Base-by-base conservation (phyloP, 2,888 invertebrate genomes). In the Spisula subtruncata region DNA sequence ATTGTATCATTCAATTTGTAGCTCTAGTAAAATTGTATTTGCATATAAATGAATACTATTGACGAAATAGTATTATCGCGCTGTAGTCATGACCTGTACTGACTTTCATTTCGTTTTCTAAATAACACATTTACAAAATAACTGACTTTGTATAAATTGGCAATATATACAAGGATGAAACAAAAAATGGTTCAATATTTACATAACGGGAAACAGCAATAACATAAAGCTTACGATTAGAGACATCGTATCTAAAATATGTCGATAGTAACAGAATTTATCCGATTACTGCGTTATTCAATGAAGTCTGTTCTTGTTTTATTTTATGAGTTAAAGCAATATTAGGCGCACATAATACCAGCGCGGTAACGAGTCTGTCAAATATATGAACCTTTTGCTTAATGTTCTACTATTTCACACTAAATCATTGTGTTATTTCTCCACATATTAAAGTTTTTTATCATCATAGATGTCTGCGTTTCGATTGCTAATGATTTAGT, bases 391-490 rank as follows among this genome's bases (percentile, higher is more conserved):
- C 32, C 29, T 75, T 75, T 75, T 75, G 75, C 75, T 35, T 75
- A 75, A 75, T 75, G 32, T 75, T 75, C 75, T 75, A 75, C 32
- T 75, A 75, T 35, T 75, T 75, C 35, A 35, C 75, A 18, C 32
- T 75, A 18, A 35, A 75, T 75, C 16, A 75, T 35, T 75, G 75
- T 18, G 35, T 25, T 75, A 75, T 75, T 35, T 18, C 35, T 18
- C 32, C 18, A 75, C 12, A 35, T 75, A 75, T 75, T 75, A 75
- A 75, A 18, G 35, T 75, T 75, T 75, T 75, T 35, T 75, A 16
- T 75, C 75, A 35, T 35, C 29, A 75, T 32, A 75, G 25, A 16
- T 16, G 75, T 32, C 29, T 35, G 16, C 35, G 75, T 32, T 35
- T 75, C 4, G 75, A 18, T 75, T 75, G 75, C 25, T 12, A 12